Percentiles rank a stretch among this genome's conserved stretches.
These are phyloP conservation scores for Leistus spinibarbis DNA, from an alignment of 2,888 invertebrate genomes.

Conservation along the genomic window DNA sequence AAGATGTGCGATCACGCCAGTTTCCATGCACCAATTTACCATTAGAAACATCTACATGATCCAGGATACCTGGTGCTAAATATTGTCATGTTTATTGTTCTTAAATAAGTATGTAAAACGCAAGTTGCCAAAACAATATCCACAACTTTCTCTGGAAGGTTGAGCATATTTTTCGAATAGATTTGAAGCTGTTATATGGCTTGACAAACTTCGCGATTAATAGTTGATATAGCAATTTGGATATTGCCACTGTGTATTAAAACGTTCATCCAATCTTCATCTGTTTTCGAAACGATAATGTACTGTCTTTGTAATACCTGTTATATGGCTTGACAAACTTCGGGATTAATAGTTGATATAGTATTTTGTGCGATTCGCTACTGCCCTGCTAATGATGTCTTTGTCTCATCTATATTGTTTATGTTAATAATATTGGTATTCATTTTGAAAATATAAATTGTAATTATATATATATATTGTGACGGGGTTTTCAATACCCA, in stretches of 20 bases:
- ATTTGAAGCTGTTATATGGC: no score
- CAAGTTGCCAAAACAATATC: conserved; percentile 24
- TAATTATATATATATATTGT: neutral
- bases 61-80: no score
- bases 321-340: conserved; percentile 12
- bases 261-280: neutral
- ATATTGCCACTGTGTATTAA: conserved; percentile 41
- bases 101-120: conserved; percentile 7
- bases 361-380: conserved; percentile 12
- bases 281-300: neutral
- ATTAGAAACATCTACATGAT: conserved; percentile 3
- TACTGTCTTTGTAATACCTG: neutral
- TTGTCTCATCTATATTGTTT: neutral
- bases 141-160: conserved; percentile 17
- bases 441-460: neutral
- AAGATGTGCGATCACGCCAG: neutral
- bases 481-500: no score
- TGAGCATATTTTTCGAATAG: conserved; percentile 40
- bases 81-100: conserved; percentile 8
- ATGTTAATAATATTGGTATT: no score
- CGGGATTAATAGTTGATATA: conserved; percentile 7
- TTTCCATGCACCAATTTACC: neutral
- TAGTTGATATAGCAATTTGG: conserved; percentile 45
- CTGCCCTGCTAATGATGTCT: conserved; percentile 2
- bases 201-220: no score